Base-by-base conservation (phyloP, 2,113 vertebrate genomes). In the Coregonus clupeaformis region DNA sequence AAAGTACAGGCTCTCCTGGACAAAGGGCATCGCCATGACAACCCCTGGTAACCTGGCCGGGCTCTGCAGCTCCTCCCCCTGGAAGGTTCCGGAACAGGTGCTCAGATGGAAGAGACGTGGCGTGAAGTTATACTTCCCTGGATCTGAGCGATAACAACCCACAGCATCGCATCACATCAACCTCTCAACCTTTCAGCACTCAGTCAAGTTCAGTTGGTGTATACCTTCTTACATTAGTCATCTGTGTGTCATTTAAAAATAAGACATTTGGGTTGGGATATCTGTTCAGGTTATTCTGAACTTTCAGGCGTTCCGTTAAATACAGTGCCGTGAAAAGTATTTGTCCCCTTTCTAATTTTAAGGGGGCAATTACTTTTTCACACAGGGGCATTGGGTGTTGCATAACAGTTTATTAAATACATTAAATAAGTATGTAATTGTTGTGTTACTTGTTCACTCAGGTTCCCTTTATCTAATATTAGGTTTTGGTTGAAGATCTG, bases 111-210 rank as follows among this genome's bases (percentile, higher is more conserved):
- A 94, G 59, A 94, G 91, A 9, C 93, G 93, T 5, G 92, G 92
- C 0, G 92, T 94, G 83, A 93, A 93, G 85, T 90, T 93, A 25
- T 92, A 94, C 68, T 93, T 93, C 6, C 92, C 90, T 16, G 91
- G 94, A 85, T 94, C 94, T 94, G 80, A 49, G 22, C 68, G 3
- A 22, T 57, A 65, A 36, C 4, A 25, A n/a, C 16, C 47, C 13
- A 42, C 20, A 67, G 22, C n/a, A 60, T 22, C n/a, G 24, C 20
- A 60, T 60, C 57, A 60, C 57, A 24, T 16, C 36, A n/a, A 36
- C 27, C 18, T 5, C 27, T 52, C 65, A 29, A 14, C 27, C 63
- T 5, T 30, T 3, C 62, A 64, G 62, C 13, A 27, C 20, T 20
- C 25, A 25, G 63, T 14, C 27, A 16, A 2, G 27, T 29, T 18